Evolutionary conservation across 2,113 vertebrate species (phyloP).

Genomic region (Platysteira castanea): DNA sequence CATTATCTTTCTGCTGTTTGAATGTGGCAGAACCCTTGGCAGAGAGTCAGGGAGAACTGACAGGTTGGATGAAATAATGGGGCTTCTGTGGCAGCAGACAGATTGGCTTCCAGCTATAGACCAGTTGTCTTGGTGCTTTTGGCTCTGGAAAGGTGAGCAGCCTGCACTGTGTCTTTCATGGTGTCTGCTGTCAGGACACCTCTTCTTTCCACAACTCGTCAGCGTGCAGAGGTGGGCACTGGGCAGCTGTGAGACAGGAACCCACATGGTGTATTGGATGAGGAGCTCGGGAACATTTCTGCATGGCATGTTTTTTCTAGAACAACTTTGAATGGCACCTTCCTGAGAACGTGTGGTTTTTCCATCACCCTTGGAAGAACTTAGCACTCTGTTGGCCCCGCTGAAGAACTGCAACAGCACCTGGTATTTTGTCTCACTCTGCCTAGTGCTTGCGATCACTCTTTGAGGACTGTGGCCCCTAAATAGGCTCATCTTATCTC

Average conservation of each 20-base stretch:
- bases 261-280: neutral
- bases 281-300: neutral
- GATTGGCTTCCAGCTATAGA: neutral
- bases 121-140: neutral
- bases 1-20: neutral
- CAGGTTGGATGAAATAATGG: neutral
- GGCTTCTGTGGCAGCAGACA: neutral
- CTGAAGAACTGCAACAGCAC: neutral
- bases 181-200: neutral
- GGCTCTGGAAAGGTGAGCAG: neutral
- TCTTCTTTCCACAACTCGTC: neutral
- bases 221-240: rapidly evolving
- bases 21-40: neutral
- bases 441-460: neutral
- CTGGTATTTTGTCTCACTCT: neutral
- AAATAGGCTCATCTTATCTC: neutral
- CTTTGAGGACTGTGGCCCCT: neutral
- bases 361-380: neutral
- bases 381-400: neutral
- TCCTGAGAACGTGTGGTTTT: neutral
- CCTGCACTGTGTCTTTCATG: neutral
- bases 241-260: neutral
- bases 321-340: neutral
- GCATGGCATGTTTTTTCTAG: neutral
- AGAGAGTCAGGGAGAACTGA: neutral